Evolutionary conservation across 2,888 invertebrate genomes (phyloP), one percentile per base, ranked within the genome.

Genomic region (Sericinus montela): DNA sequence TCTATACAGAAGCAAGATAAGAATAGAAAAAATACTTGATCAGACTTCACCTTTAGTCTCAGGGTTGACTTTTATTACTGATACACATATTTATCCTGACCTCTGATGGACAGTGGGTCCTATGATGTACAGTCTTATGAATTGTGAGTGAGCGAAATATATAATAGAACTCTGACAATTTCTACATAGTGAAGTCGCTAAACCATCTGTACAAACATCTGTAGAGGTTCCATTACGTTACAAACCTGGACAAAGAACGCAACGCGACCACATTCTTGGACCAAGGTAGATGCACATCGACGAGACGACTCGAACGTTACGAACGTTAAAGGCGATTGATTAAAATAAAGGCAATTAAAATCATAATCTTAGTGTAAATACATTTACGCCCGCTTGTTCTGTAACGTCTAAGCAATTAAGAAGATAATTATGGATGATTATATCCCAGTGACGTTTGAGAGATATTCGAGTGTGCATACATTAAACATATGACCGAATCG

Each of bases 241-340:
- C 65, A 67, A 65, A 66, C 67, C 58, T 62, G 59, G 63, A 67
- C 62, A 60, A 63, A 67, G 62, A 52, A 57, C 50, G 55, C 48
- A 41, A 43, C 35, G 56, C 55, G 58, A 64, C 65, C 67, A 68
- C 84, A 82, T 83, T 81, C 81, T 74, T 69, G 34, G 53, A 36
- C 60, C 79, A 82, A 84, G 83, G 81, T 69, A 74, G 74, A 71
- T 74, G 80, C 70, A 74, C 75, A 77, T 66, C 65, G 69, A 60
- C 64, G 62, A 67, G 54, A 63, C 60, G 60, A 60, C 60, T 51
- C 59, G 59, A 56, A 62, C 60, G 68, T 66, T n/a, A n/a, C n/a
- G n/a, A n/a, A n/a, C n/a, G n/a, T 67, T 66, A 67, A 65, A 65
- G 39, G 52, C 58, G 57, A 59, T 65, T 67, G 63, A 59, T 63